Conservation (phyloP, 2,113 vertebrate genomes). For the Numenius arquata region DNA sequence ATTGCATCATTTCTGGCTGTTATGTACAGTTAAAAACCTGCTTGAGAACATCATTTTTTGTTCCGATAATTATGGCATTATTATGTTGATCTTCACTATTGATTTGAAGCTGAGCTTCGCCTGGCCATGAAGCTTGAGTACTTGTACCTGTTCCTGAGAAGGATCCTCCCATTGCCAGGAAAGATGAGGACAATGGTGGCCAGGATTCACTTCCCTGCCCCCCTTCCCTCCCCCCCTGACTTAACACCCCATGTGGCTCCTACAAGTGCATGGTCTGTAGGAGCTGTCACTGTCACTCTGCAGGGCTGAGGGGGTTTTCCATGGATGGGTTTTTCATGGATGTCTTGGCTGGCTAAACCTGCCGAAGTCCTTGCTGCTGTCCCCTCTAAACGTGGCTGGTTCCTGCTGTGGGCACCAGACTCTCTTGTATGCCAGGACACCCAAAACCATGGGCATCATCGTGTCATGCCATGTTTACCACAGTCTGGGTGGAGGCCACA, state of each 20-base stretch:
- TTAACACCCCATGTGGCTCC: not conserved
- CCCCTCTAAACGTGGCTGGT: not conserved
- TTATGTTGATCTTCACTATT: not conserved
- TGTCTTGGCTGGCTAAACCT: not conserved
- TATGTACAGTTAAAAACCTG: not conserved
- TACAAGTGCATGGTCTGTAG: too few relatives aligned
- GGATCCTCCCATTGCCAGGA: not conserved
- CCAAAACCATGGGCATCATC: not conserved
- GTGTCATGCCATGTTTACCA: fast-evolving
- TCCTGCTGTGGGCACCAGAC: not conserved
- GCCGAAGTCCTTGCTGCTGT: not conserved
- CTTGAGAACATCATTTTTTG: not conserved
- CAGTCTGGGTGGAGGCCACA: too few relatives aligned
- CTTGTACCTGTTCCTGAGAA: not conserved
- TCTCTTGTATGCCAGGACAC: not conserved
- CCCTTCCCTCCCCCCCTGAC: not conserved
- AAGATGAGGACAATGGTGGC: not conserved
- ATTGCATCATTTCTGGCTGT: not conserved
- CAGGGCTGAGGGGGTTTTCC: too few relatives aligned
- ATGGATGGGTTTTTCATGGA: not conserved
- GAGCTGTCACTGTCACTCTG: not conserved
- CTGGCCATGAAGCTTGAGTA: fast-evolving
- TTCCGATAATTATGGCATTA: not conserved
- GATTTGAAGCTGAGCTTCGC: not conserved
- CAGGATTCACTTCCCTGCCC: not conserved